Base-by-base conservation (phyloP, 2,797 vertebrate species). In the Periparus ater region DNA sequence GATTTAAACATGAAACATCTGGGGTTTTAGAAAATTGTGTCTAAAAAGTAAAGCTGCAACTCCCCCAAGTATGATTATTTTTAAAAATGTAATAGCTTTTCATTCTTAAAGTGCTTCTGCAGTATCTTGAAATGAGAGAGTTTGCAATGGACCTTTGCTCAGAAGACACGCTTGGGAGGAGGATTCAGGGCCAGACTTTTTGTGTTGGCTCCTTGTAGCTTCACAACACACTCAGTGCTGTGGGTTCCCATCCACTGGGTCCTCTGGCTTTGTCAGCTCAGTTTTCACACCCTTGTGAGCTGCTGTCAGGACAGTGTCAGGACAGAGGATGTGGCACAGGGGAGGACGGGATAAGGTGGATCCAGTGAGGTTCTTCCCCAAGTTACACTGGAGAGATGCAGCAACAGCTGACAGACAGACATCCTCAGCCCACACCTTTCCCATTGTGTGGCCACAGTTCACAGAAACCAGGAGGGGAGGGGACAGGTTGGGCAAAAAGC, bases 171-270 rank as follows among this genome's bases (percentile, higher is more conserved):
- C 32, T 19, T 60, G 23, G 44, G 47, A 78, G 29, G n/a, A 81
- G 22, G 9, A 61, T 45, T 66, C 50, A n/a, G 27, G 21, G 62
- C 10, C 66, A 50, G 45, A 38, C 6, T 34, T 38, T 30, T 20
- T 65, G 13, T 19, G 13, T 20, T 72, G 65, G 12, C 38, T 50
- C 67, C 61, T 57, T 4, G 4, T 23, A 65, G 38, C 45, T 71
- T 42, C 2, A 1, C 29, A 34, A n/a, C 34, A 40, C 4, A 2
- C 40, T 73, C 20, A 25, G 48, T 2, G 0, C 14, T 27, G 23
- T 25, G 25, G 8, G 13, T 32, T 76, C 30, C 42, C 20, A 14
- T 18, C 34, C 51, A 17, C n/a, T 42, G 63, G 3, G 8, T 72
- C 30, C 71, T 88, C 80, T 72, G 66, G 26, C 26, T 74, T 80